Percentiles rank a stretch among this genome's conserved stretches.
phyloP scores from a whole-genome alignment of 1,140 invertebrate species.

The Tetraneura akinire region DNA sequence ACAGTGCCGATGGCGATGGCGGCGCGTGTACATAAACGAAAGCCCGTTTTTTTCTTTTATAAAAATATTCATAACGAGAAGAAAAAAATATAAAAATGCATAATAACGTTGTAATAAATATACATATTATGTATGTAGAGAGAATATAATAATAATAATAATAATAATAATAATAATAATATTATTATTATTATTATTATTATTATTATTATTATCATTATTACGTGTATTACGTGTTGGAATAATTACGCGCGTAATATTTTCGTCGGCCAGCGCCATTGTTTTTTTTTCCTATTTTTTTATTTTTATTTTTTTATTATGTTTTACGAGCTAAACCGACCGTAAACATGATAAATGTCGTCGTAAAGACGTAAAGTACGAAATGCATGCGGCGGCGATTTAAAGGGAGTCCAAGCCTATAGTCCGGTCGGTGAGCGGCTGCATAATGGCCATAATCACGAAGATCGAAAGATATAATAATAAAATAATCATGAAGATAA shows the following conservation, averaged over 20 bases:
- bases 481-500: neutral
- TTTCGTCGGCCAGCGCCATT: neutral
- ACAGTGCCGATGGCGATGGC: neutral
- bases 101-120: neutral
- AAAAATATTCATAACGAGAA: neutral
- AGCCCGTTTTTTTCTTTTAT: neutral
- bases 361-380: slow-evolving; percentile 37
- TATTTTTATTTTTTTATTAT: too few relatives aligned
- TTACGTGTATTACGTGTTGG: slow-evolving; percentile 14
- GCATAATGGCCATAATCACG: neutral
- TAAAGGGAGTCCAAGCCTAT: neutral
- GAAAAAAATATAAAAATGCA: neutral
- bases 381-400: neutral
- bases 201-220: neutral
- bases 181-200: slow-evolving; percentile 3
- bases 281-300: neutral
- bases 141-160: too few relatives aligned
- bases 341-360: slow-evolving; percentile 25
- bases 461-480: neutral
- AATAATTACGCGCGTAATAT: slow-evolving; percentile 37
- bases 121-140: too few relatives aligned
- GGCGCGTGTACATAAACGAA: neutral
- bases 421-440: neutral
- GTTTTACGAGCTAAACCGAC: slow-evolving; percentile 24
- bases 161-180: too few relatives aligned